Evolutionary conservation across 2,797 vertebrate genomes (phyloP), one percentile per base, ranked within the genome.

Genomic region (Macropus fuliginosus): DNA sequence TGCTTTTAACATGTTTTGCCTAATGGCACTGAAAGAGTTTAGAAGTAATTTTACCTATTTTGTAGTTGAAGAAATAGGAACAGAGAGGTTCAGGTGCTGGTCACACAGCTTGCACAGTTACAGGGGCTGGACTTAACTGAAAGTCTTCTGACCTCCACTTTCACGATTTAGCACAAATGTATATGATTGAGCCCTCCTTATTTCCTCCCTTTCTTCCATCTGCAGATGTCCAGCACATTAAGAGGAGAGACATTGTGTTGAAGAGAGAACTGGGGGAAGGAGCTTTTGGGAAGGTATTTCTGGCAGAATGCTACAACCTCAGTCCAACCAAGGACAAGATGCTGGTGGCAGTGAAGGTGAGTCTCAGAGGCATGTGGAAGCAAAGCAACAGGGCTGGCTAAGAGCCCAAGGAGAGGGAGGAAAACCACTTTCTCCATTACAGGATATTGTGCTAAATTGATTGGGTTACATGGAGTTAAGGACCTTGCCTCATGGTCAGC

Each of bases 241-340:
- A 99, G 98, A 99, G 99, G 90, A 98, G 99, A 98, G 99, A 99
- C 99, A 99, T 99, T 98, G 99, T 99, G 98, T 98, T 99, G 98
- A 99, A 99, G 98, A 99, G 99, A 95, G 99, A 99, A 97, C 98
- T 99, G 97, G 99, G 99, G 0, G 99, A 99, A 98, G 99, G 99
- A 96, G 99, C 99, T 55, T 99, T 99, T 54, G 99, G 99, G 34
- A 99, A 99, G 98, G 99, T 99, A 96, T 99, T 99, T 98, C 98
- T 99, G 98, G 99, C 99, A 9, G 99, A 99, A 98, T 99, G 99
- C 98, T 99, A 99, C 99, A 99, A 99, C 98, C 99, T 99, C 97
- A 99, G 99, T 97, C 99, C 99, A 94, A 99, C 99, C 98, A 99
- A 99, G 93, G 99, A 99, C 98, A 99, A 99, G 99, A 99, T 99